Evolutionary conservation across 1,140 invertebrate species (phyloP), one percentile per base, ranked within the genome.

Genomic region (Calephelis virginiensis): DNA sequence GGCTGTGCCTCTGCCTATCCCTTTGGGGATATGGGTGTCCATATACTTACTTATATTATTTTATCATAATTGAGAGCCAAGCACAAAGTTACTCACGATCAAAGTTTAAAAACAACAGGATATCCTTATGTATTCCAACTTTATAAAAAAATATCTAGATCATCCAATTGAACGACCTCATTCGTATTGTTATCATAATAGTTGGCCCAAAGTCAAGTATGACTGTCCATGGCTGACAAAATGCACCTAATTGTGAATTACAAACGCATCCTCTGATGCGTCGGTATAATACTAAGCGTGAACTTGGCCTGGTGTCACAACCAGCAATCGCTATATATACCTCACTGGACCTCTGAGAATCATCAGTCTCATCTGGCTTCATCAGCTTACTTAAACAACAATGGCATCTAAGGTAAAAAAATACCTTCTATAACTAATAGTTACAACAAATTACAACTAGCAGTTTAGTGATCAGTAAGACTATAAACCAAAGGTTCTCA

Each of bases 341-440:
- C 69, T 71, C 71, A 77, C 28, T 66, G 13, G 64, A 63, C 75
- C 71, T 68, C 67, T 77, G 75, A 72, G 76, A 76, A 86, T 68
- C 81, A 86, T 85, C 49, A 87, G 82, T 86, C 80, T 75, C 76
- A 76, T 66, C 76, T 79, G 78, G 74, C 76, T 79, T 75, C 77
- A 76, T 70, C 74, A 71, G 67, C 77, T 68, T 76, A 82, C 75
- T 70, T 63, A 67, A 77, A 79, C 74, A 78, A 79, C 80, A 83
- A 90, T 90, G 87, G 85, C 81, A 71, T 84, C 80, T 82, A 89
- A 89, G 87, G 87, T 90, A 90, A 81, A 72, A n/a, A 62, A 69
- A 62, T 59, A 68, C 47, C 47, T 28, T 28, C 28, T 48, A 48
- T 48, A 11, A 12, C 10, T 12, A 47, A 47, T 12, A 46, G 7